Conservation (phyloP, 2,888 invertebrate species). For the Alloplasta piceator region DNA sequence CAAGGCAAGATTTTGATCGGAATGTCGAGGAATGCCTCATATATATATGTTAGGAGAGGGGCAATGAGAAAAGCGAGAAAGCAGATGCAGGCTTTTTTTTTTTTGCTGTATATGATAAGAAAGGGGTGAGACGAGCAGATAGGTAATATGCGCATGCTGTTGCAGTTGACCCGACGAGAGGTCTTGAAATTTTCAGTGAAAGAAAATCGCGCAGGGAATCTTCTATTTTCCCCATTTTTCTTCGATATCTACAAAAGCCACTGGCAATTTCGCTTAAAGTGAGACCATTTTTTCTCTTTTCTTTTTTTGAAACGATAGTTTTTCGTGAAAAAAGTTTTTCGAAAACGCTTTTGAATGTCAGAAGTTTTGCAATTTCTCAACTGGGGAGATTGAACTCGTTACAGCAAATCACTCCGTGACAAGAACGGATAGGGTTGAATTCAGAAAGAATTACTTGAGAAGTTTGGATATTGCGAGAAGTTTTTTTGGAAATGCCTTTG, state of each 20-base stretch:
- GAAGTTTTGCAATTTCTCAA: too few species aligned
- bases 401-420: too few species aligned
- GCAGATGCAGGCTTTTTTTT: not conserved
- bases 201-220: slow-evolving; percentile 61
- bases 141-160: slow-evolving; percentile 48
- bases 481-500: too few species aligned
- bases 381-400: too few species aligned
- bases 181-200: slow-evolving; percentile 63
- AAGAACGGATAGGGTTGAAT: too few species aligned
- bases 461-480: too few species aligned
- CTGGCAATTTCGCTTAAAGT: slow-evolving; percentile 17
- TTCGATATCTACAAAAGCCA: not conserved
- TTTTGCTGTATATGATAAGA: not conserved
- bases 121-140: slow-evolving; percentile 28
- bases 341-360: too few species aligned
- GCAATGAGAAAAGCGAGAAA: slow-evolving; percentile 2
- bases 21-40: too few species aligned
- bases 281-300: not conserved
- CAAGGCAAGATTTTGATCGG: too few species aligned
- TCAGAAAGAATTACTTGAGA: too few species aligned
- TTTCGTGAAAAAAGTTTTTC: too few species aligned
- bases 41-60: slow-evolving; percentile 28
- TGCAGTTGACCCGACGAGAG: slow-evolving; percentile 62
- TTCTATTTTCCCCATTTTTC: not conserved
- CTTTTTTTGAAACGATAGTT: too few species aligned